Evolutionary conservation across 2,113 vertebrate genomes (phyloP).

Genomic region (Coreoperca whiteheadi): DNA sequence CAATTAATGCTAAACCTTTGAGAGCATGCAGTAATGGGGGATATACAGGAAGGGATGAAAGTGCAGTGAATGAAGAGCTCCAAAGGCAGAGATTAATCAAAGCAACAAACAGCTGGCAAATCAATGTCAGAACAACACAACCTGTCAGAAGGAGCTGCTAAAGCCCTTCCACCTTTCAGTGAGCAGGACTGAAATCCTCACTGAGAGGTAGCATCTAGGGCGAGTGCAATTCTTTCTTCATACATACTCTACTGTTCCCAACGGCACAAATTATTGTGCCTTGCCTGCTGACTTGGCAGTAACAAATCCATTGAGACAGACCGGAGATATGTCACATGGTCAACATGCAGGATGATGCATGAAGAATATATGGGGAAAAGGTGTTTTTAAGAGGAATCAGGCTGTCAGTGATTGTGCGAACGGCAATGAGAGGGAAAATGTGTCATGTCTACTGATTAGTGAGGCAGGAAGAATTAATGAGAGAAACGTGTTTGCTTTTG

Average conservation of each 20-base stretch:
- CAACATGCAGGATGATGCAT: constrained; percentile 25
- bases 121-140: constrained; percentile 47
- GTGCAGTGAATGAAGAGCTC: constrained; percentile 29
- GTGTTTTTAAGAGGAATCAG: constrained; percentile 12
- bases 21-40: constrained; percentile 2
- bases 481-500: constrained; percentile 35
- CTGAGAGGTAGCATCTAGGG: constrained; percentile 24
- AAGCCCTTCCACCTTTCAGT: constrained; percentile 50
- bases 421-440: constrained; percentile 31
- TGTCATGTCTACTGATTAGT: constrained; percentile 42
- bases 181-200: constrained; percentile 49
- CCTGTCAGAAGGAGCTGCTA: constrained; percentile 43
- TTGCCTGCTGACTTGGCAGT: constrained; percentile 52
- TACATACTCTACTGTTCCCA: constrained; percentile 33
- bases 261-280: constrained; percentile 44
- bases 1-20: constrained; percentile 54
- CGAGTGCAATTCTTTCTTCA: background rate
- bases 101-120: constrained; percentile 50
- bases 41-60: constrained; percentile 16
- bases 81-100: constrained; percentile 60
- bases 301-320: constrained; percentile 46
- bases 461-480: constrained; percentile 47
- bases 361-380: background rate
- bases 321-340: constrained; percentile 23
- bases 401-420: constrained; percentile 18